These are phyloP conservation scores for Graptemys geographica DNA, from an alignment of 2,797 vertebrate genomes.

Conservation along the genomic window DNA sequence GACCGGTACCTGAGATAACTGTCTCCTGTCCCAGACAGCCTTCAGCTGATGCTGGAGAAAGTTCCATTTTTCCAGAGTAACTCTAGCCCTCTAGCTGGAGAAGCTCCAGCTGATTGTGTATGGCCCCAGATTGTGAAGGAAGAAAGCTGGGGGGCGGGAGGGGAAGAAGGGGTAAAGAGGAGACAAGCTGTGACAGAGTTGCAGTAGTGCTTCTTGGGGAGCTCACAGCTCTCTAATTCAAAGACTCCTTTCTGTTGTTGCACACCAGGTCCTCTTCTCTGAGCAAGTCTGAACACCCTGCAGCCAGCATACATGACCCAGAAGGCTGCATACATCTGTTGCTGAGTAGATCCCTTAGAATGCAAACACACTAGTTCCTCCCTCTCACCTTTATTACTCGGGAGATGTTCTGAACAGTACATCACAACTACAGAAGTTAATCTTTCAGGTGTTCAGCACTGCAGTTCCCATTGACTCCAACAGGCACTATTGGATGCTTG, in stretches of 20 bases:
- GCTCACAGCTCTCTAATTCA: neutral
- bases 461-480: neutral
- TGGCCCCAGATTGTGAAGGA: neutral
- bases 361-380: no score
- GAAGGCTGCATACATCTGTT: neutral
- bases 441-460: neutral
- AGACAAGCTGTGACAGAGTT: neutral
- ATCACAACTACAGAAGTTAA: neutral
- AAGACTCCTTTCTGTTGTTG: neutral
- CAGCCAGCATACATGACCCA: neutral
- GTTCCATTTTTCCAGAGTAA: neutral
- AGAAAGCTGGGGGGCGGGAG: fast-evolving
- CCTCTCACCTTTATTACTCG: neutral
- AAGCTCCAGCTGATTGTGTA: neutral
- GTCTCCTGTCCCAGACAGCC: neutral
- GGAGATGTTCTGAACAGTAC: neutral
- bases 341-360: neutral
- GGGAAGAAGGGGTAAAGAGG: neutral
- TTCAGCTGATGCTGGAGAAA: neutral
- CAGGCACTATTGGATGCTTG: no score
- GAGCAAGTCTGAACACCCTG: neutral
- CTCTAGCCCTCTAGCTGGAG: neutral
- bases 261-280: neutral
- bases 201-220: neutral
- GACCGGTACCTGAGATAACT: neutral